Evolutionary conservation across 2,888 invertebrate genomes (phyloP).

Genomic region (Ditylenchus weischeri): DNA sequence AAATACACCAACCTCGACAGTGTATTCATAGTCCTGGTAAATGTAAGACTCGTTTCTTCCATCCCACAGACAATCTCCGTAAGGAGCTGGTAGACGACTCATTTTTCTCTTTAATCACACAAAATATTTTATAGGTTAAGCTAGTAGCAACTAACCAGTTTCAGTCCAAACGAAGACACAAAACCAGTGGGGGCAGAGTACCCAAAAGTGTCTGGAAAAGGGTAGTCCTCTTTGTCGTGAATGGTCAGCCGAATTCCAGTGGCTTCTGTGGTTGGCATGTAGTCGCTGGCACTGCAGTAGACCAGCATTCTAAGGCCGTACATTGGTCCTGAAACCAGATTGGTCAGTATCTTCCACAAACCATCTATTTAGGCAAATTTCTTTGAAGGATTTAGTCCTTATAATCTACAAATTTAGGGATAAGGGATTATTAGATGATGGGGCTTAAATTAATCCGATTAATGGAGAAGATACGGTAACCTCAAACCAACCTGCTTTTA

Average conservation of each 20-base stretch:
- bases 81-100: constrained; percentile 51
- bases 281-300: constrained; percentile 53
- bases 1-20: constrained; percentile 44
- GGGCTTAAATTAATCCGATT: too few relatives aligned
- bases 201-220: constrained; percentile 53
- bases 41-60: constrained; percentile 51
- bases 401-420: constrained; percentile 3
- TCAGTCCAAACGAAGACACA: constrained; percentile 51
- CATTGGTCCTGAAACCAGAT: constrained; percentile 45
- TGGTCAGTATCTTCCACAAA: background rate
- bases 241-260: constrained; percentile 54
- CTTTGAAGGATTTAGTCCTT: background rate
- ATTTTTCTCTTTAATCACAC: constrained; percentile 27
- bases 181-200: constrained; percentile 55
- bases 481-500: constrained; percentile 42
- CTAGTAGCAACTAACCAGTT: constrained; percentile 34
- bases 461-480: too few relatives aligned
- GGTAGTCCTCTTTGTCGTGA: constrained; percentile 56
- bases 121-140: background rate
- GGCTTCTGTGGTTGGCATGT: constrained; percentile 56
- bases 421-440: too few relatives aligned
- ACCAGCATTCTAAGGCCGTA: constrained; percentile 55
- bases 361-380: background rate
- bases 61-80: constrained; percentile 54
- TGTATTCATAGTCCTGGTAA: constrained; percentile 50